A percentile compares a stretch with the other conserved stretches of the same genome.
Conservation (phyloP, 2,888 invertebrate genomes). For the Acleris laterana region DNA sequence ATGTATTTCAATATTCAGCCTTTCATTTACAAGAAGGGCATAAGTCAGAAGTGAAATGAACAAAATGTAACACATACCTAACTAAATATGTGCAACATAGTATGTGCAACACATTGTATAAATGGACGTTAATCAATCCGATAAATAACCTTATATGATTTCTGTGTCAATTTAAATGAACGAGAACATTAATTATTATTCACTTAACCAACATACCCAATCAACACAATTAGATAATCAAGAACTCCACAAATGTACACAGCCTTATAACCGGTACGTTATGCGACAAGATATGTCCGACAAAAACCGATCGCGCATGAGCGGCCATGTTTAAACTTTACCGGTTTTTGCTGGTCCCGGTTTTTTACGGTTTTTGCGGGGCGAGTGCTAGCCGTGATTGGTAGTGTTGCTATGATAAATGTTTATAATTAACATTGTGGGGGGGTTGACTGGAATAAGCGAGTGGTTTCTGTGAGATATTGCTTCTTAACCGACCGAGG, state of each 20-base stretch:
- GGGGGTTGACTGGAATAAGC: neutral
- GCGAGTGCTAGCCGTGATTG: constrained; percentile 32
- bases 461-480: neutral
- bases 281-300: constrained; percentile 33
- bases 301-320: constrained; percentile 26
- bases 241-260: constrained; percentile 16
- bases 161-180: neutral
- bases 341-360: constrained; percentile 11
- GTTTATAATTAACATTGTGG: constrained; percentile 32
- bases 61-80: too few species aligned
- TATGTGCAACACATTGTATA: too few species aligned
- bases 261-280: constrained; percentile 24
- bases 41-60: too few species aligned
- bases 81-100: too few species aligned
- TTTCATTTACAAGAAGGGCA: too few species aligned
- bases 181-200: constrained; percentile 1
- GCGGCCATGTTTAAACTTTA: constrained; percentile 34
- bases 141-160: neutral
- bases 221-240: constrained; percentile 27
- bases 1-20: too few species aligned
- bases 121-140: too few species aligned
- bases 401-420: constrained; percentile 34
- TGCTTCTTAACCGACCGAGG: neutral
- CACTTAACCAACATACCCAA: neutral
- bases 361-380: constrained; percentile 28